Conservation (phyloP, 2,797 vertebrate genomes). For the Sylvia borin region DNA sequence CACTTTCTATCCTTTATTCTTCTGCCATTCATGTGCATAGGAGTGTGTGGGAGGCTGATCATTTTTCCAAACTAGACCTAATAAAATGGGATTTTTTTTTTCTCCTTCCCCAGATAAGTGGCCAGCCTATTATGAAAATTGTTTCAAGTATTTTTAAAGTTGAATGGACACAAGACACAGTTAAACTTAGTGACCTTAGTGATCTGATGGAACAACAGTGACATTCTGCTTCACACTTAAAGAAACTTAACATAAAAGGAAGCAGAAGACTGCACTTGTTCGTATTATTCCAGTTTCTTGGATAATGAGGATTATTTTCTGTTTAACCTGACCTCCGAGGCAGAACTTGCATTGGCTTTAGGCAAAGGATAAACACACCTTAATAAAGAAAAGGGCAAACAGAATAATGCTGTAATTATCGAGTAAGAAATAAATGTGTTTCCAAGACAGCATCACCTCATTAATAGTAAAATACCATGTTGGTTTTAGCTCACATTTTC, state of each 20-base stretch:
- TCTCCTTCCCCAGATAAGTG: conserved; percentile 46
- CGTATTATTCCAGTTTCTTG: background rate
- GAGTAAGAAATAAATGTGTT: background rate
- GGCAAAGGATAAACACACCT: background rate
- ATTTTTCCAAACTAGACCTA: conserved; percentile 52
- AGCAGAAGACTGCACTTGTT: background rate
- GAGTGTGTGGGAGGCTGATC: conserved; percentile 3
- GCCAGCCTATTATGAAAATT: background rate
- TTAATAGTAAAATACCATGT: background rate
- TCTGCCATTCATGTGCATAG: conserved; percentile 32
- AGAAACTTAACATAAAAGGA: background rate
- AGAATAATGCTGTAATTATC: background rate
- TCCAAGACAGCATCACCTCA: background rate
- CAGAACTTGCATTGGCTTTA: background rate
- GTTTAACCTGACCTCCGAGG: background rate
- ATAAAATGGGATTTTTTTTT: conserved; percentile 56
- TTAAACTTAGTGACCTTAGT: conserved; percentile 42
- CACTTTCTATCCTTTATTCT: conserved; percentile 41
- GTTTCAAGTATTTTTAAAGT: conserved; percentile 20
- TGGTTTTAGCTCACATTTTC: conserved; percentile 40
- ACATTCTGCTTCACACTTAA: background rate
- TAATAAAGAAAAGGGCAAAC: background rate
- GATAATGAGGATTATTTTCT: background rate
- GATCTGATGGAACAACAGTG: conserved; percentile 9
- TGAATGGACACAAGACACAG: conserved; percentile 8